A percentile compares a stretch with the other conserved stretches of the same genome.
phyloP scores from a whole-genome alignment of 1,140 invertebrate genomes.

The Drosophila kurseongensis region DNA sequence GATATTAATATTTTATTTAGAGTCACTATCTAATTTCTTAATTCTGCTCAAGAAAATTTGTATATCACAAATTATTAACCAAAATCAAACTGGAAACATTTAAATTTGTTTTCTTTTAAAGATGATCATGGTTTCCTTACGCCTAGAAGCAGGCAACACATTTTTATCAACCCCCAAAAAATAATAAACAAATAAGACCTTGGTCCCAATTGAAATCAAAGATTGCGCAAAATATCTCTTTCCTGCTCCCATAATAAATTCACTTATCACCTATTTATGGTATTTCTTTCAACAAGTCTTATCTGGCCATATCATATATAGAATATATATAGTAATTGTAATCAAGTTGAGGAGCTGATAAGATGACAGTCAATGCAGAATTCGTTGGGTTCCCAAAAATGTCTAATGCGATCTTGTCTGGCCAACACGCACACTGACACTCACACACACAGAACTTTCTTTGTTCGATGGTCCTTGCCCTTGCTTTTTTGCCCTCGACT shows the following conservation, averaged over 20 bases:
- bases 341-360: constrained; percentile 7
- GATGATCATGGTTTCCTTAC: background rate
- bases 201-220: constrained; percentile 30
- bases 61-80: too few relatives aligned
- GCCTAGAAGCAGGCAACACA: constrained; percentile 22
- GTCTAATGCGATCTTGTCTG: constrained; percentile 62
- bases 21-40: too few relatives aligned
- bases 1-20: too few relatives aligned
- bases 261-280: constrained; percentile 34
- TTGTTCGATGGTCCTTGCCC: constrained; percentile 75
- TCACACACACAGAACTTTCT: constrained; percentile 43
- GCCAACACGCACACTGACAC: constrained; percentile 4
- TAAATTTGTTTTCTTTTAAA: too few relatives aligned
- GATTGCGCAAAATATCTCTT: constrained; percentile 32
- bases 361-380: constrained; percentile 16
- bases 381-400: constrained; percentile 18
- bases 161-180: constrained; percentile 11
- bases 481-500: constrained; percentile 50
- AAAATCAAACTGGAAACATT: too few relatives aligned
- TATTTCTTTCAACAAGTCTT: constrained; percentile 26
- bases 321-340: constrained; percentile 9
- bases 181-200: constrained; percentile 38
- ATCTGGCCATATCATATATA: constrained; percentile 18
- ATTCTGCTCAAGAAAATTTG: too few relatives aligned
- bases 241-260: constrained; percentile 35